Percentiles rank a stretch among this genome's conserved stretches.
phyloP scores from a whole-genome alignment of 2,888 invertebrate species.

The Calliopum simillimum region DNA sequence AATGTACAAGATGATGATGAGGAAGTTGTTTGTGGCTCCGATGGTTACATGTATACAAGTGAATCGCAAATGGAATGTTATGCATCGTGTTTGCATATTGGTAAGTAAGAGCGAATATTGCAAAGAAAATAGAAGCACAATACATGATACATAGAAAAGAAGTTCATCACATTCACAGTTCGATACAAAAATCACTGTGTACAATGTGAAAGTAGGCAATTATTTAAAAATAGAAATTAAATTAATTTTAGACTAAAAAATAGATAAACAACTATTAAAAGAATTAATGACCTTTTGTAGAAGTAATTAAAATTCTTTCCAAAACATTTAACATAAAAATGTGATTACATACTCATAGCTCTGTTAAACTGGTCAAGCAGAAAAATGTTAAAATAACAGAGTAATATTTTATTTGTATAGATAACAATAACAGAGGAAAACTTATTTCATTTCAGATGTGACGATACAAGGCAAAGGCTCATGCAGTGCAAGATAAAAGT shows the following conservation, averaged over 20 bases:
- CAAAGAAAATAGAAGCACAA: not conserved
- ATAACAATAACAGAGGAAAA: not conserved
- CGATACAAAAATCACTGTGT: not conserved
- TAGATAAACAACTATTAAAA: no score
- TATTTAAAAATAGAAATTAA: conserved; percentile 10
- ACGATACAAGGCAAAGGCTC: conserved; percentile 64
- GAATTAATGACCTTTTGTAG: no score
- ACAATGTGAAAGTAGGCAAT: conserved; percentile 10
- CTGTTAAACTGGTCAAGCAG: no score
- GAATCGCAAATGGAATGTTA: conserved; percentile 64
- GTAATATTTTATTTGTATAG: no score
- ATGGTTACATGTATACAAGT: conserved; percentile 65
- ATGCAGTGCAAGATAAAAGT: conserved; percentile 56
- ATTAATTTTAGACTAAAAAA: no score
- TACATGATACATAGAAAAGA: not conserved
- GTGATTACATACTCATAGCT: no score
- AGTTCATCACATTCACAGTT: not conserved
- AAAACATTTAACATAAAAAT: no score
- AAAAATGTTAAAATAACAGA: no score
- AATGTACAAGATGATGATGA: conserved; percentile 65
- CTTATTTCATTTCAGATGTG: conserved; percentile 54
- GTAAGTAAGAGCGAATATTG: conserved; percentile 48
- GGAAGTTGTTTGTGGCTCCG: conserved; percentile 64
- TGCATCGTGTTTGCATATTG: conserved; percentile 63
- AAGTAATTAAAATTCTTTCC: no score